Evolutionary conservation across 2,888 invertebrate species (phyloP), one percentile per base, ranked within the genome.

Genomic region (Quadroppia sp.): DNA sequence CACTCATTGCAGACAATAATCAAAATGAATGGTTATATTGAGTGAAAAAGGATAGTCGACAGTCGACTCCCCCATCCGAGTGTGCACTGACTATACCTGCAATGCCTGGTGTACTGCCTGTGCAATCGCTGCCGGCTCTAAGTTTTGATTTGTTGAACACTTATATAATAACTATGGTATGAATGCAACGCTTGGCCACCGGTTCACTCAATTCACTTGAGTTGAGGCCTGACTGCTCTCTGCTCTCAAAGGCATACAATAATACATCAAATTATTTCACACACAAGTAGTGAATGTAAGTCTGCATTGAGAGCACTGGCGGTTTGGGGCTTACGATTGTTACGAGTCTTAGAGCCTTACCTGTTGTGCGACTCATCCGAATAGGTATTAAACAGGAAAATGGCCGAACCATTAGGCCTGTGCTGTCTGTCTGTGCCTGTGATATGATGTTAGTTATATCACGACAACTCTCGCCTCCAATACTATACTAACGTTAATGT

Each of bases 111-210:
- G 15, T 61, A 61, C 20, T 61, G n/a, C 61, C 32, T 32, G 32
- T 61, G 56, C 56, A 56, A 67, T 67, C 2, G 67, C 67, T 67
- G 67, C 40, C 23, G 67, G 67, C 67, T 7, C 36, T 67, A 20
- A 25, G 25, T 42, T 67, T 67, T 67, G 40, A 67, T 67, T 67
- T 42, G 67, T 67, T 67, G 67, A 40, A 9, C n/a, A 67, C 67
- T 61, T 61, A 61, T 61, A 61, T 61, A 61, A 61, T 32, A 61
- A 23, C 4, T 3, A 11, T 25, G 3, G n/a, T 30, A 53, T 53
- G 53, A 32, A 32, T 61, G 67, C 67, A 67, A 67, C 67, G 67
- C 67, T 67, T 67, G 67, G 67, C 67, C 67, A 67, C 23, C 42
- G 40, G 67, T 61, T 61, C 61, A 36, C 36, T 4, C 36, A 36